Evolutionary conservation across 2,113 vertebrate genomes (phyloP).

Genomic region (Lucifuga dentata): DNA sequence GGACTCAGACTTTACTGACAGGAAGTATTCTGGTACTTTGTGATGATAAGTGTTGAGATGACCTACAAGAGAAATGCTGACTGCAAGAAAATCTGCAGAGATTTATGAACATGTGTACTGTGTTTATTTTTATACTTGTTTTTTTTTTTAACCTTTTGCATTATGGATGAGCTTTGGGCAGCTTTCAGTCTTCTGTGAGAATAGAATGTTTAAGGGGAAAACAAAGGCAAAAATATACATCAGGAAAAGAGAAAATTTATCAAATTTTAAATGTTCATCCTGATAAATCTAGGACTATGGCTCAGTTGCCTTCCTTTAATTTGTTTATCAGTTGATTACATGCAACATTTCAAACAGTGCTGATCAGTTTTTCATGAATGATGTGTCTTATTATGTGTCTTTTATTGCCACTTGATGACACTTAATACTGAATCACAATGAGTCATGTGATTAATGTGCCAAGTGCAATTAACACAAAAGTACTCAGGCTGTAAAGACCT

Average conservation of each 20-base stretch:
- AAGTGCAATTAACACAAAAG: conserved; percentile 38
- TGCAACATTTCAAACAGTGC: neutral
- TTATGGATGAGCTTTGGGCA: conserved; percentile 12
- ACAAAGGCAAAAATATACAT: neutral
- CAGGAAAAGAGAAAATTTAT: neutral
- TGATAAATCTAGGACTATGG: too few species aligned
- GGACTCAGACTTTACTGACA: neutral
- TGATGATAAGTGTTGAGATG: conserved; percentile 5
- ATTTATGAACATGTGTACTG: neutral
- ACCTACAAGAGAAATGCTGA: neutral
- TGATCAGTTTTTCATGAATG: neutral
- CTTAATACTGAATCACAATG: conserved; percentile 10
- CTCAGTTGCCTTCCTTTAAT: too few species aligned
- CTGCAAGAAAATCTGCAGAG: conserved; percentile 13
- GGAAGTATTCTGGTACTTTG: neutral
- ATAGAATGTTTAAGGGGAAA: neutral
- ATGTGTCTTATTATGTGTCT: neutral
- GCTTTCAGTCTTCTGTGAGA: neutral
- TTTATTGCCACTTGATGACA: neutral
- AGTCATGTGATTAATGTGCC: conserved; percentile 22
- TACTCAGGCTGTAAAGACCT: neutral
- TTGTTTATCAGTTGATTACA: too few species aligned
- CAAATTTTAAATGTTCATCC: too few species aligned
- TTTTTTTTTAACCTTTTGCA: conserved; percentile 4
- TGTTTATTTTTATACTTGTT: neutral